Base-by-base conservation (phyloP, 2,888 invertebrate species). In the Catocala sponsa region DNA sequence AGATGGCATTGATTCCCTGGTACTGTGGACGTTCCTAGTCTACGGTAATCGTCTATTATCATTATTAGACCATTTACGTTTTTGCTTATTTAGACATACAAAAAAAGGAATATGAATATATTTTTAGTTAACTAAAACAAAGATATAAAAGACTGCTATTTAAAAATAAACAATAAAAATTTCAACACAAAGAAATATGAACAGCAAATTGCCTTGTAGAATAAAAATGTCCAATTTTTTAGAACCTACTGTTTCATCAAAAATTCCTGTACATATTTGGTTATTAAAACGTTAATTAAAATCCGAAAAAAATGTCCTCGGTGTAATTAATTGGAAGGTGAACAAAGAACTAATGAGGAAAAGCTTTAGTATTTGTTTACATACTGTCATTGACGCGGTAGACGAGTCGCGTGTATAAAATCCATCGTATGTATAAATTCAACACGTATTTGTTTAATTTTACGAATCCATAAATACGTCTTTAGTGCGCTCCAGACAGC, bases 371-470 rank as follows among this genome's bases (percentile, higher is more conserved):
- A 38, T 38, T 5, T 38, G 35, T 38, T 47, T 47, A 47, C 47
- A 47, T 47, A 47, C 10, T 47, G 5, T 47, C 47, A 47, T 32
- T 47, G 47, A 47, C 47, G 32, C 32, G 25, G 47, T 12, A 25
- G 47, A 12, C 11, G 2, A 38, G 47, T 25, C 25, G 47, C 25
- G 47, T 47, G 46, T 25, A 11, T 47, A 25, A 25, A 47, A 32
- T 6, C 44, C 13, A 42, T 13, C 44, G 44, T 6, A 7, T 15
- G 35, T 38, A 38, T 38, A 38, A 38, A 38, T 38, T 13, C 42
- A 51, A 64, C 44, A 53, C 41, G 13, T 48, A 54, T 63, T 38
- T 67, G 53, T 60, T 51, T 59, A 44, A 64, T 48, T 68, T 55
- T 41, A 53, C 52, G 35, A 46, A 43, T 32, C 11, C 12, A 54